These are phyloP conservation scores for Trachelus troglodyta DNA, from an alignment of 2,888 invertebrate genomes.

Conservation along the genomic window DNA sequence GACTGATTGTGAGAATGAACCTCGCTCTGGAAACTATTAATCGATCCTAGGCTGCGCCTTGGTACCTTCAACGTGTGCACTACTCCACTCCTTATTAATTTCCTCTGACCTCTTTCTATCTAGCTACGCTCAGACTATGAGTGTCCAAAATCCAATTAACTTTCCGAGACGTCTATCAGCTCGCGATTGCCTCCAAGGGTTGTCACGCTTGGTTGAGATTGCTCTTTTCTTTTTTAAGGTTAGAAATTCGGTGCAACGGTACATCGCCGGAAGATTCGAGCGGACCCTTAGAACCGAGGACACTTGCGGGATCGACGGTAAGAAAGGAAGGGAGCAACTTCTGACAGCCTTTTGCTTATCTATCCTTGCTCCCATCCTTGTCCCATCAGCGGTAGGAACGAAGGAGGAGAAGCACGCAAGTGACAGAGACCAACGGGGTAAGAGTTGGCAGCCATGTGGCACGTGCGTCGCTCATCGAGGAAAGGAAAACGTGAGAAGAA, in stretches of 20 bases:
- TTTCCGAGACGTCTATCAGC: neutral
- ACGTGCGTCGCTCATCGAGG: conserved; percentile 22
- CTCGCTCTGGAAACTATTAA: too few species aligned
- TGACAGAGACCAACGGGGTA: conserved; percentile 25
- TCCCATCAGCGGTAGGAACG: too few species aligned
- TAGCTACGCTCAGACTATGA: neutral
- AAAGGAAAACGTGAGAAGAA: conserved; percentile 17
- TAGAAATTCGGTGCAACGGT: too few species aligned
- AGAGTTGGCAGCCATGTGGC: conserved; percentile 37
- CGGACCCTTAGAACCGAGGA: too few species aligned
- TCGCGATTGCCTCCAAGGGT: conserved; percentile 1
- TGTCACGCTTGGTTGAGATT: neutral
- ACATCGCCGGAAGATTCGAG: too few species aligned
- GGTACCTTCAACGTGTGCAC: too few species aligned
- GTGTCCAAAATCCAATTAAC: conserved; percentile 4
- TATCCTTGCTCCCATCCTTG: too few species aligned
- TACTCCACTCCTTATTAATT: too few species aligned
- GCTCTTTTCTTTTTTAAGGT: neutral
- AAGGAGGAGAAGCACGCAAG: neutral
- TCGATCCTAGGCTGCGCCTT: too few species aligned
- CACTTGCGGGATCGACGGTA: neutral
- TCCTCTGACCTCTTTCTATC: too few species aligned
- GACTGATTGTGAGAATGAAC: too few species aligned
- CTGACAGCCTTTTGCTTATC: too few species aligned
- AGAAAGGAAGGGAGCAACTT: neutral